Conservation (phyloP, 2,797 vertebrate genomes). For the Poecilia gillii region DNA sequence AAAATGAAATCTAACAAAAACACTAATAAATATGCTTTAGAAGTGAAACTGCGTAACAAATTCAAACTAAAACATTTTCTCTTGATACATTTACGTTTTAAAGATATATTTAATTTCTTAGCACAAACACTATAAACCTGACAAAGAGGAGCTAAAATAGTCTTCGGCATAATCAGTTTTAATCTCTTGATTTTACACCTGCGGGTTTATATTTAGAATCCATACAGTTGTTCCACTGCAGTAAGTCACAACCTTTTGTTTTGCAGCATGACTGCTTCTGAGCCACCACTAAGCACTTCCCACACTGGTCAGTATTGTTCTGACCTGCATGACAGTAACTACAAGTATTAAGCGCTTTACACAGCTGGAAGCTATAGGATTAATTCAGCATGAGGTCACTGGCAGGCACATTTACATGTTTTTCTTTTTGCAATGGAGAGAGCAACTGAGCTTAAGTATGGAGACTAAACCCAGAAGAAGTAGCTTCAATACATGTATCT, state of each 20-base stretch:
- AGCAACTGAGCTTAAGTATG: constrained; percentile 24
- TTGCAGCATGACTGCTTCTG: constrained; percentile 17
- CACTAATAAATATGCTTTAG: constrained; percentile 10
- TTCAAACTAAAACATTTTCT: constrained; percentile 8
- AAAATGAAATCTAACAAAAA: constrained; percentile 14
- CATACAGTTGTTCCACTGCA: constrained; percentile 1
- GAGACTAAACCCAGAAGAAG: constrained; percentile 40
- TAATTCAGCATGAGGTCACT: constrained; percentile 37
- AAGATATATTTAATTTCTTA: constrained; percentile 5
- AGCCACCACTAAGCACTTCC: constrained; percentile 38
- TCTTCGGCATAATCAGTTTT: constrained; percentile 1
- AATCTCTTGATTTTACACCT: constrained; percentile 17
- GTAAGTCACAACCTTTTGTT: constrained; percentile 28
- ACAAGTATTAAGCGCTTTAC: constrained; percentile 30
- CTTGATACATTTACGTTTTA: constrained; percentile 11
- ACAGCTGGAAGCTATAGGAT: constrained; percentile 39
- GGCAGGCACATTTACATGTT: constrained; percentile 55
- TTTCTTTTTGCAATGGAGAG: constrained; percentile 31
- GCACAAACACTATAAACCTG: constrained; percentile 6
- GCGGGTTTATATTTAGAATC: constrained; percentile 7
- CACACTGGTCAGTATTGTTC: constrained; percentile 39
- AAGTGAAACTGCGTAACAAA: constrained; percentile 6
- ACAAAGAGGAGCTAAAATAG: constrained; percentile 13
- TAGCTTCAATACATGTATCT: constrained; percentile 26
- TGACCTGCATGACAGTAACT: constrained; percentile 40